Conservation (phyloP, 2,797 vertebrate genomes). For the Pipistrellus nathusii region DNA sequence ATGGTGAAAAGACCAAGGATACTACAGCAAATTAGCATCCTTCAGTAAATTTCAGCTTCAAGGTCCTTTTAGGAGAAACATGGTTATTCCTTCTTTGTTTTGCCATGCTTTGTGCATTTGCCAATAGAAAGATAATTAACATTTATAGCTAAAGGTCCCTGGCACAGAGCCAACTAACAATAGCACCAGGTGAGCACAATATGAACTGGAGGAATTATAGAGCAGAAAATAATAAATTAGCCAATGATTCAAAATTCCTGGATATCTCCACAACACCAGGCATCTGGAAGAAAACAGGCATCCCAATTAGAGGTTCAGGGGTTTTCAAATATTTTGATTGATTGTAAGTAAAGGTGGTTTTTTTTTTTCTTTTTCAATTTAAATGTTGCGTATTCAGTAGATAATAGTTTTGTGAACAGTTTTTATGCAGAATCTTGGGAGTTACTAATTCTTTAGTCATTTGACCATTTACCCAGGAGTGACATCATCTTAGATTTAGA, state of each 20-base stretch:
- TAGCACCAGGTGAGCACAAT: neutral
- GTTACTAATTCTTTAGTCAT: conserved; percentile 35
- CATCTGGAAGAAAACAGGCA: conserved; percentile 38
- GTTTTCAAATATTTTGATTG: conserved; percentile 50
- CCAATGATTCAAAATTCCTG: neutral
- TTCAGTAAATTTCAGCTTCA: conserved; percentile 38
- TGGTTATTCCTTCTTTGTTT: conserved; percentile 26
- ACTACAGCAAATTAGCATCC: neutral
- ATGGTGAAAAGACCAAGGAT: neutral
- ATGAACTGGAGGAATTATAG: neutral
- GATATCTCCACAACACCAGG: neutral
- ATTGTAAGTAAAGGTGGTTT: neutral
- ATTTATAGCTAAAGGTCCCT: conserved; percentile 38
- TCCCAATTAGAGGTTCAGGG: conserved; percentile 29
- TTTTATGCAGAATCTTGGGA: conserved; percentile 35
- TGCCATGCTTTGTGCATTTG: conserved; percentile 34
- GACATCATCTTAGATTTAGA: conserved; percentile 48
- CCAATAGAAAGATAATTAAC: conserved; percentile 57
- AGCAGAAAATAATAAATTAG: conserved; percentile 8
- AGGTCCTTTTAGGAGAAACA: conserved; percentile 18
- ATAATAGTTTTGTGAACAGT: neutral
- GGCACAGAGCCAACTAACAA: conserved; percentile 35
- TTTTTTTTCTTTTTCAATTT: conserved; percentile 13
- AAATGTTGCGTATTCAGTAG: neutral
- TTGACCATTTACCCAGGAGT: neutral